These are phyloP conservation scores for Malurus splendens DNA, from an alignment of 2,797 vertebrate species.

Conservation along the genomic window DNA sequence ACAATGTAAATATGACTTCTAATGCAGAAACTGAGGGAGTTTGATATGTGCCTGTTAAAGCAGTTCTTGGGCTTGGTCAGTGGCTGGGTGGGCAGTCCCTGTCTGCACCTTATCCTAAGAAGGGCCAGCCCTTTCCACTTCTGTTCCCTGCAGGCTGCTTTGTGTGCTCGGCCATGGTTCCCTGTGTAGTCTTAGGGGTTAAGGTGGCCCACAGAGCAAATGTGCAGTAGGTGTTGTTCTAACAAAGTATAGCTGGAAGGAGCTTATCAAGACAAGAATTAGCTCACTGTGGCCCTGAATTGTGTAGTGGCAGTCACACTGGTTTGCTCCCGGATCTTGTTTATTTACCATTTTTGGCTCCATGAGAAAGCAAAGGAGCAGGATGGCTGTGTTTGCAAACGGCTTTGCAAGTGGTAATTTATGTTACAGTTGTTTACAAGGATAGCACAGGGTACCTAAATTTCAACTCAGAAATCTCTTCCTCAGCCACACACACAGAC, in stretches of 20 bases:
- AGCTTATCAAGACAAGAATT: background rate
- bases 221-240: background rate
- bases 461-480: background rate
- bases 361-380: background rate
- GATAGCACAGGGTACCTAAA: background rate
- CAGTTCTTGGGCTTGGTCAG: background rate
- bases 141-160: background rate
- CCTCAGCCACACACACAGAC: background rate
- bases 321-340: background rate
- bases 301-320: background rate
- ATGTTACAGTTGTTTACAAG: background rate
- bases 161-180: background rate
- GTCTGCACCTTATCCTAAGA: accelerated
- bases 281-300: background rate
- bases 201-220: background rate
- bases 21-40: background rate
- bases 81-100: background rate
- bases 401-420: background rate
- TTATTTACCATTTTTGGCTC: background rate
- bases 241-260: background rate
- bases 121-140: no score
- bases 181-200: background rate
- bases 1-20: background rate
- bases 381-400: background rate
- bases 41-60: background rate